Base-by-base conservation (phyloP, 2,797 vertebrate genomes). In the Sebastes matsubarae region DNA sequence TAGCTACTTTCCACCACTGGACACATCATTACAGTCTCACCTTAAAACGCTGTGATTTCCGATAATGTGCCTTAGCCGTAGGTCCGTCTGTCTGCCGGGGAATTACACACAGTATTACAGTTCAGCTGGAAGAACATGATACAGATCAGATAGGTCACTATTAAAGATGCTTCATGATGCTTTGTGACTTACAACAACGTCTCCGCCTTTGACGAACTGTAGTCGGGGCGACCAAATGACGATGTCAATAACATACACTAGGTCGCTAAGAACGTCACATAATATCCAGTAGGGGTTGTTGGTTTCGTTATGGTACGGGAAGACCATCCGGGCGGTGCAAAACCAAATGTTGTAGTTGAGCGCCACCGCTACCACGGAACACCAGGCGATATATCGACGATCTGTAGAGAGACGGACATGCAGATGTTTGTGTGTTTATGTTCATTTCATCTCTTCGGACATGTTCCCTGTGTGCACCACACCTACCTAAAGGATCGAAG, bases 311-410 rank as follows among this genome's bases (percentile, higher is more conserved):
- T 98, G 97, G 52, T 93, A 96, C 0, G 97, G 98, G 81, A 99
- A 99, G 72, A 95, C 90, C 11, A 96, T 68, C 4, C 97, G 96
- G 5, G 95, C 91, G 0, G 97, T 91, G 69, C 96, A 94, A 9
- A 98, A 88, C 97, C 98, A 98, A 65, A 94, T 78, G 69, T 99
- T 99, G 96, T 98, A 99, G 76, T 98, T 97, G 55, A 92, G 97
- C 2, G 97, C 96, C 0, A 96, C 0, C 0, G 95, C 93, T 20
- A 99, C 95, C 0, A 98, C 5, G 3, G 93, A 82, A 50, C 99
- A 79, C 98, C 98, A 99, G 3, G 92, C 75, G 18, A 99, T 94
- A 0, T 98, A 99, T 1, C 92, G 88, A 2, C 72, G 95, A 90
- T 98, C 98, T 99, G 90, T 22, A 42, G 38, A 61, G 52, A 82